phyloP scores from a whole-genome alignment of 64 coral and sea anemone species.

The Dendronephthya gigantea region DNA sequence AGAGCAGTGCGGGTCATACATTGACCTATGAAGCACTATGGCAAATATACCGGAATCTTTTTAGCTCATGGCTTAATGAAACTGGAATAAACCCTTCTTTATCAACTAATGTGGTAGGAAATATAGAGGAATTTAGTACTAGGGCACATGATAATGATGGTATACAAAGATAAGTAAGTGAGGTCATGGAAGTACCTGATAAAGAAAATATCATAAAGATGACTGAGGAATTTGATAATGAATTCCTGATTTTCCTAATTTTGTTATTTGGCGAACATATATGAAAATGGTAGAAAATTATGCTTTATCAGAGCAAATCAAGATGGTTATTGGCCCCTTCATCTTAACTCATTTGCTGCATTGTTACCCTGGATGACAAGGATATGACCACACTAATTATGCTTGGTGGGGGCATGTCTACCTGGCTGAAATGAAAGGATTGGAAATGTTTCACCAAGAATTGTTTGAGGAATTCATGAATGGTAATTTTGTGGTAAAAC shows the following conservation, averaged over 20 bases:
- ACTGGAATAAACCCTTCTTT: not conserved
- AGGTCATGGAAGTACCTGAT: not conserved
- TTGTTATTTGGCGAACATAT: constrained; percentile 31
- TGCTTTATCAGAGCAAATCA: constrained; percentile 42
- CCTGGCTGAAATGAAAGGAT: constrained; percentile 24
- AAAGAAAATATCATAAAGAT: not conserved
- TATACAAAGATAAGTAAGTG: not conserved
- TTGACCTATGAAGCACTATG: not conserved
- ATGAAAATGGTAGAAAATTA: constrained; percentile 40
- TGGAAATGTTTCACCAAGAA: not conserved
- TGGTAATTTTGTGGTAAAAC: constrained; percentile 4
- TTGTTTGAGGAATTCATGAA: constrained; percentile 24
- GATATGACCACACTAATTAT: constrained; percentile 46
- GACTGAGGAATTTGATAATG: not conserved
- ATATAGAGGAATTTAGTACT: not conserved
- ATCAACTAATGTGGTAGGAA: not conserved
- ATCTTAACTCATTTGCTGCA: constrained; percentile 27
- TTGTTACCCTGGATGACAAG: constrained; percentile 41
- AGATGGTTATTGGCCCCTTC: constrained; percentile 34
- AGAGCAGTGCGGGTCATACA: not conserved
- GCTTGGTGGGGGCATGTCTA: constrained; percentile 30
- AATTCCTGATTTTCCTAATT: not conserved
- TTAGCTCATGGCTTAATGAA: not conserved
- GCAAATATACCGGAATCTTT: not conserved
- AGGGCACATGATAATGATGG: not conserved